phyloP scores from a whole-genome alignment of 2,797 vertebrate genomes.

The Diplodus puntazzo region DNA sequence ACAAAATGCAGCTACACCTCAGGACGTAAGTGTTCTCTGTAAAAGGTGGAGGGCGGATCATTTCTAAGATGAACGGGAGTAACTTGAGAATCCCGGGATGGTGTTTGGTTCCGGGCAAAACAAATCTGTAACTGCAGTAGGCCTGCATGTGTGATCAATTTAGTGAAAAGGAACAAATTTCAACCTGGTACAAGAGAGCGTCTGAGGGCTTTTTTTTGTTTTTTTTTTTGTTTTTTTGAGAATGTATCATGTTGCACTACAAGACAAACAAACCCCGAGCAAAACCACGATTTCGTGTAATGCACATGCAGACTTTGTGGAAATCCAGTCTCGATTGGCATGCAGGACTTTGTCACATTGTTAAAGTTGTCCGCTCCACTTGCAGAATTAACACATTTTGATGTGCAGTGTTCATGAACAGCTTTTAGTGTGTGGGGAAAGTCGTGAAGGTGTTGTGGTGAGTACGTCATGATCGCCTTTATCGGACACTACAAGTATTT shows the following conservation, averaged over 20 bases:
- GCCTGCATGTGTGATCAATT: constrained; percentile 22
- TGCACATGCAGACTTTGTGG: background rate
- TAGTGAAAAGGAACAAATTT: background rate
- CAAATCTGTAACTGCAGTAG: background rate
- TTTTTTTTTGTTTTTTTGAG: background rate
- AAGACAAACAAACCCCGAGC: background rate
- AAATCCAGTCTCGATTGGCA: background rate
- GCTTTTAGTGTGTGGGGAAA: background rate
- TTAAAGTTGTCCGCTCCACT: background rate
- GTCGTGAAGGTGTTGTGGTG: constrained; percentile 2
- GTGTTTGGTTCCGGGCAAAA: constrained; percentile 7
- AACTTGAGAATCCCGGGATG: constrained; percentile 16
- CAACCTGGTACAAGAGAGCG: background rate
- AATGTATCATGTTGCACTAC: background rate
- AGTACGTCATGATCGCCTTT: constrained; percentile 10
- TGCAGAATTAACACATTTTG: background rate
- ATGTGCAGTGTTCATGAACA: background rate
- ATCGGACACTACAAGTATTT: background rate
- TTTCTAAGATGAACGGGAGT: no score
- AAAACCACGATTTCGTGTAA: background rate
- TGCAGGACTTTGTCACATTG: background rate
- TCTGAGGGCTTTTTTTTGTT: background rate
- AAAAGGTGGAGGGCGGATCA: no score
- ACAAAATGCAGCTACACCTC: no score
- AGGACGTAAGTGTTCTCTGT: no score